phyloP scores from a whole-genome alignment of 2,113 vertebrate genomes.

The Hucho hucho region DNA sequence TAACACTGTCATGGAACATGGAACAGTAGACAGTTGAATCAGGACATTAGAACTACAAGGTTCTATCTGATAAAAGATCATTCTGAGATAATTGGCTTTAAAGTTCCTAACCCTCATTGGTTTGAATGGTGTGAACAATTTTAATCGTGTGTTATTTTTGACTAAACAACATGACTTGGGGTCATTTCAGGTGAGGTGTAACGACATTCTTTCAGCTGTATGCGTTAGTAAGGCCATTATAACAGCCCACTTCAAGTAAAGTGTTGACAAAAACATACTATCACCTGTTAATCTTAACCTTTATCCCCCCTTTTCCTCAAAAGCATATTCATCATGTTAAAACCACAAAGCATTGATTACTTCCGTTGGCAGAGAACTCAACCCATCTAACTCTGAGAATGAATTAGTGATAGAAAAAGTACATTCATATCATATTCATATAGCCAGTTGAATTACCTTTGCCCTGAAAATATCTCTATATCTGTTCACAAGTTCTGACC shows the following conservation, averaged over 20 bases:
- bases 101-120: no score
- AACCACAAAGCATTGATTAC: no score
- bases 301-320: not conserved
- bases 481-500: not conserved
- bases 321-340: not conserved
- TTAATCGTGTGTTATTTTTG: no score
- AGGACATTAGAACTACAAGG: not conserved
- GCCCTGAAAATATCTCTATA: not conserved
- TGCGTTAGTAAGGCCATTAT: not conserved
- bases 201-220: no score
- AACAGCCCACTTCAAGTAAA: not conserved
- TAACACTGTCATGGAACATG: not conserved
- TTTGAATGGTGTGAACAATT: no score
- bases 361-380: no score
- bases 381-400: no score
- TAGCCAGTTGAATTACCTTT: not conserved
- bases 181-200: not conserved
- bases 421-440: conserved; percentile 1
- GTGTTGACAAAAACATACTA: not conserved
- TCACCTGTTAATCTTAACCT: not conserved
- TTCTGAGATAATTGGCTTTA: no score
- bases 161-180: no score
- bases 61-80: not conserved
- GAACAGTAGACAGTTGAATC: not conserved
- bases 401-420: not conserved